A percentile compares a stretch with the other conserved stretches of the same genome.
These are phyloP conservation scores for Cotesia congregata DNA, from an alignment of 2,888 invertebrate species.

Conservation along the genomic window DNA sequence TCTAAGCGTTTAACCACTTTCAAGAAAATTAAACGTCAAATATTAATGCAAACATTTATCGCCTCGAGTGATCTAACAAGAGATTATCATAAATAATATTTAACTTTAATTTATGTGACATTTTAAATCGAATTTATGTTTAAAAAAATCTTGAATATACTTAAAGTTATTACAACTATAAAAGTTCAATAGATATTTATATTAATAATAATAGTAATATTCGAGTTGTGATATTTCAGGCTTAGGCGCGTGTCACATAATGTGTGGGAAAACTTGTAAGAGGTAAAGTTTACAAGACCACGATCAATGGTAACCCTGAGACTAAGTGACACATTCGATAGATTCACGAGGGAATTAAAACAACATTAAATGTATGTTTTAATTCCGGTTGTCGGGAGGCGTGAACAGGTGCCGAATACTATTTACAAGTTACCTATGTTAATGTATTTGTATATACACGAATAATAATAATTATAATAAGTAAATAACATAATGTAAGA, in stretches of 20 bases:
- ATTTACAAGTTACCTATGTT: neutral
- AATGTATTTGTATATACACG: neutral
- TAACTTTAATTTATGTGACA: conserved; percentile 48
- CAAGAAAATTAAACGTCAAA: conserved; percentile 34
- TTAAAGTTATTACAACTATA: conserved; percentile 38
- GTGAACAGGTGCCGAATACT: neutral
- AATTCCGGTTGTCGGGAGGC: conserved; percentile 6
- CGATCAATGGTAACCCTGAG: conserved; percentile 19
- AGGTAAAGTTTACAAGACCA: conserved; percentile 14
- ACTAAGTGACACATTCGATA: conserved; percentile 17
- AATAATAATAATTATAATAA: neutral
- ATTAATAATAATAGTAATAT: conserved; percentile 13
- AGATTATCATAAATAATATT: conserved; percentile 50
- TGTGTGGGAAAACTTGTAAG: conserved; percentile 18
- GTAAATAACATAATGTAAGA: neutral
- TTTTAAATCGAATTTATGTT: conserved; percentile 50
- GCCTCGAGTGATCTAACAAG: conserved; percentile 21
- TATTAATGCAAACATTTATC: conserved; percentile 25
- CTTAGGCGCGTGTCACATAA: conserved; percentile 5
- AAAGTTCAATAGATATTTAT: conserved; percentile 43
- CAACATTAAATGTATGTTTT: conserved; percentile 2
- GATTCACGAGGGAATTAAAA: conserved; percentile 22
- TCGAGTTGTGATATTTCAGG: neutral
- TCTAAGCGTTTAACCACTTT: conserved; percentile 18
- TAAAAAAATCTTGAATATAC: conserved; percentile 1